Base-by-base conservation (phyloP, 2,113 vertebrate species). In the Orcinus orca region DNA sequence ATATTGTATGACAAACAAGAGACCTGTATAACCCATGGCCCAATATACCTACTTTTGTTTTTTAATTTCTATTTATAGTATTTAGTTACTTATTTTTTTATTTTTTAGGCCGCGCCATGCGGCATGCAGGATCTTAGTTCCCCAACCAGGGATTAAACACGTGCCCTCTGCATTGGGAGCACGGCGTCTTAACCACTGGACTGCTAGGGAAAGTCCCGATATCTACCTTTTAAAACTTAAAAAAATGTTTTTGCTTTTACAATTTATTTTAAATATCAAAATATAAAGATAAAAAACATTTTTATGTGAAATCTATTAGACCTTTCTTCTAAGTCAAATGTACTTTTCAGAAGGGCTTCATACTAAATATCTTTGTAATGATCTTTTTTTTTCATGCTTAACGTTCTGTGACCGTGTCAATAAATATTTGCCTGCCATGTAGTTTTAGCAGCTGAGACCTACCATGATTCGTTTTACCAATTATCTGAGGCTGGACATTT, bases 211-310 rank as follows among this genome's bases (percentile, higher is more conserved):
- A 53, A 53, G 53, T 17, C 15, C 53, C 15, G 58, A 73, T 25
- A 62, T 1, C 41, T 33, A 2, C 6, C 55, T 79, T 91, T 53
- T 23, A 68, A 87, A 79, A 82, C 10, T 53, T 67, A 6, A 84
- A 90, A 90, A 62, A 47, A 76, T 7, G 17, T 4, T 33, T 89
- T 90, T 76, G 23, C 9, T 73, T 73, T 73, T 58, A 86, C 6
- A 44, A 79, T 44, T 92, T 95, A 77, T 65, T 86, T 90, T 73
- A 88, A 91, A 76, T 90, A 88, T 17, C n/a, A 73, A 92, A 95
- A 77, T 36, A 84, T 58, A 84, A 93, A 86, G n/a, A 60, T n/a
- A 50, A 79, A 92, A 92, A 68, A 21, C 21, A 68, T 7, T 26
- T 77, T 86, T 4, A 2, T 1, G 4, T 73, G 38, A 71, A 77